Conservation (phyloP, 2,113 vertebrate species). For the Plotosus lineatus region DNA sequence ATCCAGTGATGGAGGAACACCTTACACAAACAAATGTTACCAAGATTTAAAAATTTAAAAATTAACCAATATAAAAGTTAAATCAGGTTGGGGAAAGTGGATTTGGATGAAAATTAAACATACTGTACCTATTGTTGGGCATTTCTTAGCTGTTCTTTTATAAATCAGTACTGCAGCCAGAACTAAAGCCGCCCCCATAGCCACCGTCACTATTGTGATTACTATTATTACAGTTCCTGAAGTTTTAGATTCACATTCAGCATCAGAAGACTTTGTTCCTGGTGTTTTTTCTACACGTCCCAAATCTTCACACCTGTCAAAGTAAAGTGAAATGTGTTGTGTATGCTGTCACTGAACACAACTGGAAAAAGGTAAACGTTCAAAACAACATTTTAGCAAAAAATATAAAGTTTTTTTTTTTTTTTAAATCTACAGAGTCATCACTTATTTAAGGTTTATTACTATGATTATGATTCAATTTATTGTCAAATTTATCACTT, state of each 20-base stretch:
- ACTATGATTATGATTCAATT: too few species aligned
- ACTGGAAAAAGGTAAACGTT: background rate
- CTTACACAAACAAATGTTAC: background rate
- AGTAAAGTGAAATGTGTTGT: background rate
- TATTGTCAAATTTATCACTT: background rate
- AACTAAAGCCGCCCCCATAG: background rate
- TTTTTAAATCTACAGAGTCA: too few species aligned
- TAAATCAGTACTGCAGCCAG: background rate
- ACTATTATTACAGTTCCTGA: background rate
- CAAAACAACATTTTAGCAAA: background rate
- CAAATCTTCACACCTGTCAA: slow-evolving; percentile 37
- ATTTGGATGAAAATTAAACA: background rate
- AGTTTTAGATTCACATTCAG: slow-evolving; percentile 12
- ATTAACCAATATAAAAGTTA: background rate
- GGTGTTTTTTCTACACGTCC: slow-evolving; percentile 27
- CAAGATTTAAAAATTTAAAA: background rate
- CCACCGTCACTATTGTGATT: too few species aligned
- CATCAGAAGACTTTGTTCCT: slow-evolving; percentile 35
- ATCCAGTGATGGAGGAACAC: background rate
- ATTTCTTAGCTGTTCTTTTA: too few species aligned
- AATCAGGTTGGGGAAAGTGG: background rate
- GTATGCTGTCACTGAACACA: background rate
- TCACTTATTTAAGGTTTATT: background rate
- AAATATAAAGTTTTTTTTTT: background rate
- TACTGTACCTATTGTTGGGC: background rate